Evolutionary conservation across 2,888 invertebrate species (phyloP).

Genomic region (Drosophila testacea): DNA sequence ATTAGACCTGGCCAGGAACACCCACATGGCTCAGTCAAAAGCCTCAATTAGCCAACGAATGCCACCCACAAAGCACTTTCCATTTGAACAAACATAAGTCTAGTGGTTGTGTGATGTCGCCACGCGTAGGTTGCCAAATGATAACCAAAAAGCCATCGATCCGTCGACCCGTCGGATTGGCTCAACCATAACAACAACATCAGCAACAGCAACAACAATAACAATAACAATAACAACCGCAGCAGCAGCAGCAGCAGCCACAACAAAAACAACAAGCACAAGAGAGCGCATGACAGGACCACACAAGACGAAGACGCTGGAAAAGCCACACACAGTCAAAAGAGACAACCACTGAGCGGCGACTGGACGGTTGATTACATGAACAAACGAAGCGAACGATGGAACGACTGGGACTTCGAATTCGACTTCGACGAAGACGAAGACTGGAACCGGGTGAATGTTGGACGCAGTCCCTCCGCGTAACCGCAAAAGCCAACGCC

Average conservation of each 20-base stretch:
- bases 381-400: slow-evolving; percentile 70
- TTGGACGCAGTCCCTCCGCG: slow-evolving; percentile 53
- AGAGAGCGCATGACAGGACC: slow-evolving; percentile 73
- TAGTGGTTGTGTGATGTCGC: slow-evolving; percentile 58
- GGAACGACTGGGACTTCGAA: slow-evolving; percentile 8
- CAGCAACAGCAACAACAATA: slow-evolving; percentile 31
- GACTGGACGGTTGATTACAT: slow-evolving; percentile 77
- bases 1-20: slow-evolving; percentile 8
- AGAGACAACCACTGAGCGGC: slow-evolving; percentile 57
- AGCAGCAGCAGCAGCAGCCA: slow-evolving; percentile 12
- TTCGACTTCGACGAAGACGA: slow-evolving; percentile 7
- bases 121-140: slow-evolving; percentile 77
- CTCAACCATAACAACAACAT: slow-evolving; percentile 39
- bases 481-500: slow-evolving; percentile 79
- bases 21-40: slow-evolving; percentile 34
- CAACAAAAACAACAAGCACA: slow-evolving; percentile 38
- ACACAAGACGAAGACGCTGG: slow-evolving; percentile 65
- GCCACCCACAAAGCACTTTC: slow-evolving; percentile 69
- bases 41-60: slow-evolving; percentile 38
- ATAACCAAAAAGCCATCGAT: slow-evolving; percentile 77
- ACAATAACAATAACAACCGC: slow-evolving; percentile 20
- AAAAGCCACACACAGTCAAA: slow-evolving; percentile 72
- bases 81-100: slow-evolving; percentile 40
- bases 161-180: slow-evolving; percentile 51
- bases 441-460: slow-evolving; percentile 15